Evolutionary conservation across 2,113 vertebrate species (phyloP).

Genomic region (Aptenodytes forsteri): DNA sequence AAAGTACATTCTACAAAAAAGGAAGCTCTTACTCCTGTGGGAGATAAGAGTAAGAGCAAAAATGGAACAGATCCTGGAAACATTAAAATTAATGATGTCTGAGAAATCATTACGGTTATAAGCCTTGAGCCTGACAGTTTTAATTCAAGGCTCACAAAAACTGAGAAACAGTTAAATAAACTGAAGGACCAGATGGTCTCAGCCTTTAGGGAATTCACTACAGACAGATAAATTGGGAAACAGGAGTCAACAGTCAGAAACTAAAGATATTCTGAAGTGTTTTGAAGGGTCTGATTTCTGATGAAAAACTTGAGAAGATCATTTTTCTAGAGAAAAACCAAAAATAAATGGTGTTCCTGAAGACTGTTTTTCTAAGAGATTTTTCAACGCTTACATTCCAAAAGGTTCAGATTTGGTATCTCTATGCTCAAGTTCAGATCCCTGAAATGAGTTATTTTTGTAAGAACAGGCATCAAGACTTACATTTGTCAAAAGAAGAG

Average conservation of each 20-base stretch:
- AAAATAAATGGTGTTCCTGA: not conserved
- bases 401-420: not conserved
- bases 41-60: conserved; percentile 33
- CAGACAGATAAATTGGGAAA: conserved; percentile 39
- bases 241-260: conserved; percentile 36
- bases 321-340: not conserved
- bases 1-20: conserved; percentile 10
- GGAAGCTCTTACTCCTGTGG: not conserved
- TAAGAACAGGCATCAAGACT: not conserved
- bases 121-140: conserved; percentile 36
- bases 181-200: conserved; percentile 60
- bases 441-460: not conserved
- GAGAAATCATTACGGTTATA: conserved; percentile 49
- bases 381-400: not conserved
- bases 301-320: not conserved
- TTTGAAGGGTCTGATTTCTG: conserved; percentile 18
- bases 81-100: conserved; percentile 64
- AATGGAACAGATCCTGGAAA: conserved; percentile 47
- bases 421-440: not conserved
- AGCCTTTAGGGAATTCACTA: conserved; percentile 53
- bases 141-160: conserved; percentile 45
- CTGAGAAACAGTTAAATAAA: conserved; percentile 59
- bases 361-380: not conserved
- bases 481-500: not conserved
- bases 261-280: conserved; percentile 40